Percentiles rank a stretch among this genome's conserved stretches.
Evolutionary conservation across 2,797 vertebrate species (phyloP).

Genomic region (Rousettus madagascariensis): DNA sequence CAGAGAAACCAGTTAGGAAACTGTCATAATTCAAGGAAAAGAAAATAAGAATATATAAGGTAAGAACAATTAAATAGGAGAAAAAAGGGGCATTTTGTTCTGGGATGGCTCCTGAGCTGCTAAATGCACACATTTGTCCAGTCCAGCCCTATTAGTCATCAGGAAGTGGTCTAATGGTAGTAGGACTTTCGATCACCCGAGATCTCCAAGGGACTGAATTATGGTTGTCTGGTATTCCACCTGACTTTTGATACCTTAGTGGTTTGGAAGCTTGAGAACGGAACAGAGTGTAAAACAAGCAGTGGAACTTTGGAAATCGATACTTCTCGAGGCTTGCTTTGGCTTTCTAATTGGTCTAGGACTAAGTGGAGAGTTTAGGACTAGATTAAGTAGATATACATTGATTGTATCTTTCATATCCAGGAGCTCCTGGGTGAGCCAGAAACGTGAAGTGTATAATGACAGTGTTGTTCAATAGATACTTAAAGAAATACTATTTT

Average conservation of each 20-base stretch:
- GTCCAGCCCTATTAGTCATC: neutral
- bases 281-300: constrained; percentile 12
- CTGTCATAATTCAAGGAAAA: neutral
- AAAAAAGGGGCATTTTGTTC: neutral
- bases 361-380: neutral
- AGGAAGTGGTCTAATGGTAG: neutral
- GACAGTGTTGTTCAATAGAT: neutral
- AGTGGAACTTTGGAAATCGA: neutral
- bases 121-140: neutral
- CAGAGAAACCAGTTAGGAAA: neutral
- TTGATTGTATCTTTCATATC: neutral
- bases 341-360: neutral
- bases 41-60: neutral
- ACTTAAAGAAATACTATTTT: neutral
- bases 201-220: neutral
- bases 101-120: neutral
- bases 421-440: neutral
- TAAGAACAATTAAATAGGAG: neutral
- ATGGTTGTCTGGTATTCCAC: neutral
- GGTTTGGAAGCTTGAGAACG: constrained; percentile 11
- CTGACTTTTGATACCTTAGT: neutral
- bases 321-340: constrained; percentile 15
- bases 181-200: neutral
- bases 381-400: neutral
- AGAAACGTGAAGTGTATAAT: neutral